Evolutionary conservation across 2,113 vertebrate genomes (phyloP), one percentile per base, ranked within the genome.

Genomic region (Nettapus auritus): DNA sequence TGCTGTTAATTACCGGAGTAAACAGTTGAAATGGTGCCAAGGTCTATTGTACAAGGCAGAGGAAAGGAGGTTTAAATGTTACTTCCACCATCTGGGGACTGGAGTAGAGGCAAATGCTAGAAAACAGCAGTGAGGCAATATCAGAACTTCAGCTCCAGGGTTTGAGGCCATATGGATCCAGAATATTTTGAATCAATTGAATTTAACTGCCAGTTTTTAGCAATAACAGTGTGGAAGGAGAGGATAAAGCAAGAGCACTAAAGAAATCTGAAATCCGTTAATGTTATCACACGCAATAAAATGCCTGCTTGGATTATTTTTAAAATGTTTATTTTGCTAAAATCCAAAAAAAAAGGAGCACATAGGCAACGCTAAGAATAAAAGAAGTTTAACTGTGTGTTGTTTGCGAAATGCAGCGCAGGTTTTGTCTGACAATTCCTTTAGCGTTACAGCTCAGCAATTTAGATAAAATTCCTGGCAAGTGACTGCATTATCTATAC

Each of bases 1-100:
- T 98, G 98, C 98, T 98, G 99, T 99, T 99, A 99, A 99, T 99
- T 99, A 99, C 98, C 98, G 99, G 98, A 99, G 98, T 99, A 99
- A 99, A 99, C 98, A 98, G 98, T 99, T 99, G 99, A 99, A 99
- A 98, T 98, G 98, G 98, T 99, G 99, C 99, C 99, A 99, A 99
- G 98, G 99, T 99, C 99, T 98, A 99, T 99, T 99, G 99, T 99
- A 98, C 98, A 98, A 98, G 98, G 98, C 98, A 98, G 98, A 98
- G 98, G 98, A 98, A 98, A 98, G 99, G 98, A 98, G 98, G 98
- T 98, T 99, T 99, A 99, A 99, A 99, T 99, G 99, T 98, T 98
- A 98, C 98, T 99, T 99, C 98, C 99, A 98, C 99, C 99, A 99
- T 99, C 99, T 99, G 99, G 99, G 99, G 98, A 99, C 99, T 97